These are phyloP conservation scores for Typhlichthys eigenmanni DNA, from an alignment of 2,797 vertebrate species.

Conservation along the genomic window DNA sequence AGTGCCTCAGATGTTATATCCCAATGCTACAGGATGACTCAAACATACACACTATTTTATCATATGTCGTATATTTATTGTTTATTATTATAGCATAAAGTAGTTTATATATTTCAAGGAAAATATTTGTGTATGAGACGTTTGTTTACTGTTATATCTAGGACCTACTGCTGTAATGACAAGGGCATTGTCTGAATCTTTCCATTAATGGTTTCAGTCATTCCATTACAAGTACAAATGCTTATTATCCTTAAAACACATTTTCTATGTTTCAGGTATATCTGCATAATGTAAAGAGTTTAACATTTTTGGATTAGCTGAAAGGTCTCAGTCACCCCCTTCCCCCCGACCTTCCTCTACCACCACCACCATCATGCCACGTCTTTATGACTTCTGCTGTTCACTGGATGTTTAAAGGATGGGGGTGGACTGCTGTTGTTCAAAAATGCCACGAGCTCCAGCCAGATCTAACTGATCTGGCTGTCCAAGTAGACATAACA, in stretches of 20 bases:
- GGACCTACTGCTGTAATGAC: too few species aligned
- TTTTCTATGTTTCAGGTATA: conserved; percentile 3
- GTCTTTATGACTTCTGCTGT: conserved; percentile 46
- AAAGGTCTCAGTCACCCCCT: conserved; percentile 3
- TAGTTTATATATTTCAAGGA: background rate
- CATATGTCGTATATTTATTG: conserved; percentile 28
- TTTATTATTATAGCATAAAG: background rate
- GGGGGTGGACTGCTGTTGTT: conserved; percentile 32
- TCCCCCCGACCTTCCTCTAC: conserved; percentile 34
- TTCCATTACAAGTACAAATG: background rate
- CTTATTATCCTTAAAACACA: background rate
- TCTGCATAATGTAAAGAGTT: conserved; percentile 6
- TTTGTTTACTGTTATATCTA: too few species aligned
- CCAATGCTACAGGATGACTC: conserved; percentile 52
- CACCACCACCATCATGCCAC: conserved; percentile 64
- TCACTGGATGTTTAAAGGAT: conserved; percentile 33
- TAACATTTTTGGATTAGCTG: background rate
- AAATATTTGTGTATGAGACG: background rate
- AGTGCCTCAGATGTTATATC: conserved; percentile 37
- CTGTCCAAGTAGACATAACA: background rate
- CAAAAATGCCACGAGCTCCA: conserved; percentile 12
- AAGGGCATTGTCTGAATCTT: background rate
- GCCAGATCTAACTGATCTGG: background rate
- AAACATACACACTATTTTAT: conserved; percentile 57
- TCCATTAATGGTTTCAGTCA: background rate